Evolutionary conservation across 2,797 vertebrate species (phyloP), one percentile per base, ranked within the genome.

Genomic region (Cuniculus paca): DNA sequence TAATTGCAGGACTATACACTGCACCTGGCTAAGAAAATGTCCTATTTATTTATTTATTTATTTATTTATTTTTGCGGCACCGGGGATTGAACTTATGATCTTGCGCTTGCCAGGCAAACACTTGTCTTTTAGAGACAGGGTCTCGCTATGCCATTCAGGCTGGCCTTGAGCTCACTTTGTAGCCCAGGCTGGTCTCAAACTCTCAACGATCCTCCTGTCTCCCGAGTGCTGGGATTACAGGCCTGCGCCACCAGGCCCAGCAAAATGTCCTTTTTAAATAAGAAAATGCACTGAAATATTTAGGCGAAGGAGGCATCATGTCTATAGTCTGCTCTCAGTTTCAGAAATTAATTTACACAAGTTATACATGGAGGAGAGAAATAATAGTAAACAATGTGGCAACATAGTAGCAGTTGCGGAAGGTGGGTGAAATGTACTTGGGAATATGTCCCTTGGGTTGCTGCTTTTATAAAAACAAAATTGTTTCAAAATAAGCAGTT

Each of bases 401-500:
- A 86, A 60, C 20, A 86, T 2, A 31, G 34, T 91, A 90, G 72
- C n/a, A 48, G 63, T 89, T 68, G 48, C 22, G 12, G 20, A 68
- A 31, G 5, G 2, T 72, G 39, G 48, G 34, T 34, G 13, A 78
- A 94, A 68, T 26, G 16, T 42, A 60, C 20, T 12, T 48, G 45
- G 85, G 7, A 88, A 26, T 65, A 39, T n/a, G 31, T 61, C 80
- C 34, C 34, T 45, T 45, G 20, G 17, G 22, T 42, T 34, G 11
- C 28, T 60, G 45, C 42, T 88, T 93, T 77, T 68, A 28, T 72
- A 26, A 63, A 78, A 79, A 19, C 26, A 56, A 50, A 74, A 78
- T 91, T 85, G 77, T 81, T 88, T 88, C 72, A 77, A 88, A 90
- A 79, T 26, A 75, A 75, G 72, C 42, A 31, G 14, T 75, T 75